Evolutionary conservation across 2,113 vertebrate species (phyloP).

Genomic region (Globicephala melas): DNA sequence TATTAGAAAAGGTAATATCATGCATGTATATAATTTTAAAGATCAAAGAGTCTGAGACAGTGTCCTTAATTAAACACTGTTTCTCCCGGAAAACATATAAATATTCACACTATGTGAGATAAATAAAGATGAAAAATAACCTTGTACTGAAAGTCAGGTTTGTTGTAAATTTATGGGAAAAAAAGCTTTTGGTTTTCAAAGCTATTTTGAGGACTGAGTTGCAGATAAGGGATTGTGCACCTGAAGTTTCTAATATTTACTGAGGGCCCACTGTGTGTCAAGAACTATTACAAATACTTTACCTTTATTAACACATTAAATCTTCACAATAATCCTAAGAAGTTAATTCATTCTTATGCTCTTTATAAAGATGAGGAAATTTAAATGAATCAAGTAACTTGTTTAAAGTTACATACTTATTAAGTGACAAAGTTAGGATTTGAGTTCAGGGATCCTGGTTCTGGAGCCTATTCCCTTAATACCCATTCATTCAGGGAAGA

Average conservation of each 20-base stretch:
- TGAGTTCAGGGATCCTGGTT: neutral
- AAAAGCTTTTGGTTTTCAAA: neutral
- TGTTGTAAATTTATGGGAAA: neutral
- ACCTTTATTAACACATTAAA: neutral
- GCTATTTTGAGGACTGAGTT: neutral
- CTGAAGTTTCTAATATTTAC: neutral
- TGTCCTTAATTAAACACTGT: neutral
- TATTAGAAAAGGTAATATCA: neutral
- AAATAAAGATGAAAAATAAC: neutral
- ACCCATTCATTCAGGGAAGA: neutral
- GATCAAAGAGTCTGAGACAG: neutral
- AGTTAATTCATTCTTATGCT: neutral
- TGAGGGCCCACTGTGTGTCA: neutral
- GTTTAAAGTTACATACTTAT: neutral
- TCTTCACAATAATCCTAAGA: neutral
- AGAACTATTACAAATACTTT: neutral
- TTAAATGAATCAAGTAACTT: neutral
- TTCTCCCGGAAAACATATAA: neutral
- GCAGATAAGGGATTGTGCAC: neutral
- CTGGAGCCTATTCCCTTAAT: neutral
- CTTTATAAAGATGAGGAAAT: neutral
- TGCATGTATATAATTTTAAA: neutral
- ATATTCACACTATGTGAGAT: neutral
- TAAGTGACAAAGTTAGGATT: neutral
- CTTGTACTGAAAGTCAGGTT: neutral